A percentile compares a stretch with the other conserved stretches of the same genome.
phyloP scores from a whole-genome alignment of 1,140 invertebrate species.

The Mercenaria mercenaria region DNA sequence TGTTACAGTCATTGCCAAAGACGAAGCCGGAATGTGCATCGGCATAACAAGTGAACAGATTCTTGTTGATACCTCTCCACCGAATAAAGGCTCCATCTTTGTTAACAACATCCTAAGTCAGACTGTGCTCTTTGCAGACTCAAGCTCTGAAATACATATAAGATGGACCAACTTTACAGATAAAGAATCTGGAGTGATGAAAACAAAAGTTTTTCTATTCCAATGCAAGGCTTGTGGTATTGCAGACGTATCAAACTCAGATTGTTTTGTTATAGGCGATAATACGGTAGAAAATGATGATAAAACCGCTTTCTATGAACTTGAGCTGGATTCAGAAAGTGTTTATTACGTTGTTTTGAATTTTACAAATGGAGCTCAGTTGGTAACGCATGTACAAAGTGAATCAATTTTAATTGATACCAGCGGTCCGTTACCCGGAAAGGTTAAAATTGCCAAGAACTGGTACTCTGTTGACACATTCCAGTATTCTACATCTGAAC shows the following conservation, averaged over 20 bases:
- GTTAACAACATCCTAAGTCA: conserved; percentile 17
- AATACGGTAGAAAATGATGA: conserved; percentile 19
- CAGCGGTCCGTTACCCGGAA: not conserved
- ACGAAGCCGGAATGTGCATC: conserved; percentile 53
- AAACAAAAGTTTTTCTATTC: not conserved
- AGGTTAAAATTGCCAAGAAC: conserved; percentile 23
- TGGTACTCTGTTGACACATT: conserved; percentile 18
- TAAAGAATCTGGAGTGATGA: conserved; percentile 7
- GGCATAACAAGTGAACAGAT: conserved; percentile 18
- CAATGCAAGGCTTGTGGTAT: conserved; percentile 3
- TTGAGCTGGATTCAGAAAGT: conserved; percentile 2
- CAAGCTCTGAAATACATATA: conserved; percentile 18
- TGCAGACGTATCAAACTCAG: not conserved
- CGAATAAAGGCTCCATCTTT: not conserved
- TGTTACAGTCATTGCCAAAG: conserved; percentile 50
- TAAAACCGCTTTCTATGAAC: conserved; percentile 43
- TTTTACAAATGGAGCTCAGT: conserved; percentile 40
- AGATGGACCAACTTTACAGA: conserved; percentile 21
- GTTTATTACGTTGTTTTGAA: conserved; percentile 27
- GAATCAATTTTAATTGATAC: conserved; percentile 24
- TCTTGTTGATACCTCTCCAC: conserved; percentile 38
- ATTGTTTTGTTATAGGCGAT: conserved; percentile 18
- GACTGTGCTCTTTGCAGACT: not conserved
- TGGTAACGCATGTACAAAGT: not conserved
- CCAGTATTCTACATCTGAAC: conserved; percentile 1